phyloP scores from a whole-genome alignment of 2,888 invertebrate species.

The Orthonevra nobilis region DNA sequence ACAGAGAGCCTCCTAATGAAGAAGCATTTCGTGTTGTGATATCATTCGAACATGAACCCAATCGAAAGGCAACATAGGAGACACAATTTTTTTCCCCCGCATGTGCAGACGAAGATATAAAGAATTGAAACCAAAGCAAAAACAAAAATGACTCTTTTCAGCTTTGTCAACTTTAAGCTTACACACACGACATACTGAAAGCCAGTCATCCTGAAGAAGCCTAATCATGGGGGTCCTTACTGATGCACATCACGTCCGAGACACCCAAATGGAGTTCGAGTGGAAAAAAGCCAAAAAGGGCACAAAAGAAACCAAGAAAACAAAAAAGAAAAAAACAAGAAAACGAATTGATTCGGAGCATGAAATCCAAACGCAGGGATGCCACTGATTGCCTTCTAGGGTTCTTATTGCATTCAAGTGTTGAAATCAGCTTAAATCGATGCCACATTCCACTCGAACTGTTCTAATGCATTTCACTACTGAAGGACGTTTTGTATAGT shows the following conservation, averaged over 20 bases:
- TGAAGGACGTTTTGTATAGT: too few species aligned
- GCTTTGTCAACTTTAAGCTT: slow-evolving; percentile 65
- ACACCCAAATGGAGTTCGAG: slow-evolving; percentile 67
- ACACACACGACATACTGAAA: slow-evolving; percentile 30
- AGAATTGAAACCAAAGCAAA: slow-evolving; percentile 35
- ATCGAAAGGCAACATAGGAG: slow-evolving; percentile 7
- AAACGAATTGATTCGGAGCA: slow-evolving; percentile 51
- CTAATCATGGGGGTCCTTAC: slow-evolving; percentile 59
- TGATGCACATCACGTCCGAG: slow-evolving; percentile 65
- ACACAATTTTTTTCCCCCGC: slow-evolving; percentile 30
- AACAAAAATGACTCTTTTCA: slow-evolving; percentile 33
- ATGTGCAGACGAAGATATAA: slow-evolving; percentile 43
- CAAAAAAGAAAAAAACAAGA: slow-evolving; percentile 1
- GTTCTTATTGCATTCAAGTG: slow-evolving; percentile 32
- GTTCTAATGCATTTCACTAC: too few species aligned
- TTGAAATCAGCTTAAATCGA: slow-evolving; percentile 46
- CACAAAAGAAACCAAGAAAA: too few species aligned
- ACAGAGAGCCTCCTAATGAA: slow-evolving; percentile 55
- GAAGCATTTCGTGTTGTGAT: slow-evolving; percentile 42
- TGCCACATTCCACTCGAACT: too few species aligned
- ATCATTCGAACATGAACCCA: slow-evolving; percentile 8
- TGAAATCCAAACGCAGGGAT: slow-evolving; percentile 43
- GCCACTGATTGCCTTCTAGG: slow-evolving; percentile 40
- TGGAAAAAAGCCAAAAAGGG: slow-evolving; percentile 44
- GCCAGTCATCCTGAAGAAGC: slow-evolving; percentile 60